Evolutionary conservation across 2,888 invertebrate species (phyloP).

Genomic region (Microplitis deprimator): DNA sequence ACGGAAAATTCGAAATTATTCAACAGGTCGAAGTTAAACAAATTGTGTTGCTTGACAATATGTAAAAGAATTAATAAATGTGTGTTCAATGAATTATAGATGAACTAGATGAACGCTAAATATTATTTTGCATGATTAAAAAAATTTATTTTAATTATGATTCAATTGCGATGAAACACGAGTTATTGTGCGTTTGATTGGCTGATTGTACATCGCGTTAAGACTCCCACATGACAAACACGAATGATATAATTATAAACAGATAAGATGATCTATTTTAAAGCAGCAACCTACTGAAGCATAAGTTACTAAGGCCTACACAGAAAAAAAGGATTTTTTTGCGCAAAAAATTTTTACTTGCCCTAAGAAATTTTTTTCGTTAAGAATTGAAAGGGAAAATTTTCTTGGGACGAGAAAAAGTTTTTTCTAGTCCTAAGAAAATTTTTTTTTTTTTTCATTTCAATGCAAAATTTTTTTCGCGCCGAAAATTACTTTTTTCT

Average conservation of each 20-base stretch:
- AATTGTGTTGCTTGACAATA: not conserved
- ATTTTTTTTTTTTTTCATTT: no score
- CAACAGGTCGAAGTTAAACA: not conserved
- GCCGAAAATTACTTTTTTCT: no score
- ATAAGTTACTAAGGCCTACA: constrained; percentile 56
- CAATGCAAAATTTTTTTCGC: no score
- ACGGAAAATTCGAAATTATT: not conserved
- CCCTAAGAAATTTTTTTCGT: no score
- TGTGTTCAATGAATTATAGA: not conserved
- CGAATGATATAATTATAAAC: constrained; percentile 44
- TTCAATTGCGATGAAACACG: constrained; percentile 15
- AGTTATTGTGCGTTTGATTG: constrained; percentile 3
- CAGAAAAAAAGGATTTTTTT: constrained; percentile 3
- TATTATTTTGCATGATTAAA: constrained; percentile 7
- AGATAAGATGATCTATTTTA: constrained; percentile 47
- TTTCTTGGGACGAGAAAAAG: no score
- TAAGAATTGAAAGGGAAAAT: no score
- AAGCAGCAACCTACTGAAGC: constrained; percentile 65
- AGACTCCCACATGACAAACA: constrained; percentile 54
- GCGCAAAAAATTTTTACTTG: no score
- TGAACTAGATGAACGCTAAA: not conserved
- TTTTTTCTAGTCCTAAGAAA: no score
- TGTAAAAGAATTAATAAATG: not conserved
- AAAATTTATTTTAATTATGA: constrained; percentile 3
- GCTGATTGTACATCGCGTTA: constrained; percentile 47